Percentiles rank a stretch among this genome's conserved stretches.
These are phyloP conservation scores for Caenorhabditis imperialis DNA, from an alignment of 2,888 invertebrate species.

Conservation along the genomic window DNA sequence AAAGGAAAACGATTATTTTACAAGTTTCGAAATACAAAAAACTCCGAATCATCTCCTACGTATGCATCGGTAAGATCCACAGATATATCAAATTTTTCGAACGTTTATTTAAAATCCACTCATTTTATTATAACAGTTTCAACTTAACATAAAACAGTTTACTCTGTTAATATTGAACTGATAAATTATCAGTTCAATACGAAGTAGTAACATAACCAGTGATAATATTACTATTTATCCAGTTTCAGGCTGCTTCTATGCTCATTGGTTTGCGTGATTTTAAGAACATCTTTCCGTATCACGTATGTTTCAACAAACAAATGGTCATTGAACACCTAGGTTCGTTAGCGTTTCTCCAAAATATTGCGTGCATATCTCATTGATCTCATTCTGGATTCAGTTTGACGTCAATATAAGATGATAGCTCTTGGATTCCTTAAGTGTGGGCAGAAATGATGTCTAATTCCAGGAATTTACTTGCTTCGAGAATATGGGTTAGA, in stretches of 20 bases:
- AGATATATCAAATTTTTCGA: background rate
- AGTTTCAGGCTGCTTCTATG: constrained; percentile 28
- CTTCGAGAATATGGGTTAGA: constrained; percentile 70
- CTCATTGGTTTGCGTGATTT: constrained; percentile 59
- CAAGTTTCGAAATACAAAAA: constrained; percentile 57
- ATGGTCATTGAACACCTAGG: constrained; percentile 75
- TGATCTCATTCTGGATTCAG: constrained; percentile 19
- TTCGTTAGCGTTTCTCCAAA: constrained; percentile 21
- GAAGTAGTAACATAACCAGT: no score
- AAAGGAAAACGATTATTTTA: constrained; percentile 61
- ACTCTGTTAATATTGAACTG: no score
- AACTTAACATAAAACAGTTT: no score
- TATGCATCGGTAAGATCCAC: constrained; percentile 9
- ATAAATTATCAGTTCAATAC: no score
- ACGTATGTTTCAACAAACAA: constrained; percentile 75
- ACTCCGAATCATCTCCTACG: constrained; percentile 5
- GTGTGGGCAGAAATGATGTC: background rate
- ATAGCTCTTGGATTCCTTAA: background rate
- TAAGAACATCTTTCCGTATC: constrained; percentile 72
- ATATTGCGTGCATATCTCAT: constrained; percentile 3
- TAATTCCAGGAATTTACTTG: constrained; percentile 65
- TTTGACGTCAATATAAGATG: constrained; percentile 31
- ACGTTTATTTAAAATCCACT: no score
- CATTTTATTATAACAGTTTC: no score
- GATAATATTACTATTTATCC: background rate